Evolutionary conservation across 2,113 vertebrate genomes (phyloP), one percentile per base, ranked within the genome.

Genomic region (Panthera tigris): DNA sequence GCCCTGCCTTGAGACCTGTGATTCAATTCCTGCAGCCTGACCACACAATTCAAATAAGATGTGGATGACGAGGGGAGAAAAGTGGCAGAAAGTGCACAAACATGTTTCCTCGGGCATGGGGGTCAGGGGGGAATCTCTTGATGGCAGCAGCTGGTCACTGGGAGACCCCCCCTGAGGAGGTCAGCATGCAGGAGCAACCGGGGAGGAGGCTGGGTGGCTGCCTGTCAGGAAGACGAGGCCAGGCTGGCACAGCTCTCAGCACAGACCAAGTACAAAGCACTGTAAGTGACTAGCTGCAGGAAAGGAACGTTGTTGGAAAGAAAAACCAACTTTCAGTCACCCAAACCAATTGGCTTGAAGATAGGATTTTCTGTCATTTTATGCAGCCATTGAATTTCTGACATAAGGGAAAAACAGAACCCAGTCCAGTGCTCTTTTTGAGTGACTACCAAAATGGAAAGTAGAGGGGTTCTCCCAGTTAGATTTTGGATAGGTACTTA

Each of bases 231-330:
- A 14, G 36, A 65, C 0, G 8, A 25, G 50, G 65, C 41, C 16
- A 7, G 57, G 50, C 73, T 78, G 87, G 63, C 82, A 82, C 7
- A 13, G 83, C 52, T 19, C 0, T 29, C 0, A 0, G 74, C 80
- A 88, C 52, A 66, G 29, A 57, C 31, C 52, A 61, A 65, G 45
- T 2, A 69, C 94, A 95, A 57, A 71, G 80, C 25, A 23, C 52
- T 1, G 0, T 6, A 7, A 89, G 71, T 45, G n/a, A 87, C 88
- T 15, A 21, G 80, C 57, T 87, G 87, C 78, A 89, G 85, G 66
- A 83, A 86, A 50, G 89, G 87, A 91, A 89, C 39, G 25, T 2
- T 48, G 69, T 69, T 84, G 50, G 89, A 86, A 92, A 96, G 90
- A 23, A 52, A 76, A 88, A 41, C 48, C 36, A 41, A 80, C 39